These are phyloP conservation scores for Botrylloides violaceus DNA, from an alignment of 23 tunicate genomes.

Conservation along the genomic window DNA sequence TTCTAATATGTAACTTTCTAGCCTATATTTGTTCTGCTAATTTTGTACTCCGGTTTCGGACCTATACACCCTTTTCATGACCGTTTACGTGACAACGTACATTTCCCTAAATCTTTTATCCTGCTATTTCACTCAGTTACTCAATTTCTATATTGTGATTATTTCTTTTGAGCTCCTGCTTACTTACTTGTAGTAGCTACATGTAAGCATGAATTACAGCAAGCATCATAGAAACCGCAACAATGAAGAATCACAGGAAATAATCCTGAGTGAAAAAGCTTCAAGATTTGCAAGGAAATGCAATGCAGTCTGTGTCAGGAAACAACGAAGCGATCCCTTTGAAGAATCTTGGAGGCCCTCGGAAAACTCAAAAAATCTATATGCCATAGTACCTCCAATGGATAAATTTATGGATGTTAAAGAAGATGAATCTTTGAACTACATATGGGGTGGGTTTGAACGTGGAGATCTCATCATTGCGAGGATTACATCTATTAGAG, in stretches of 20 bases:
- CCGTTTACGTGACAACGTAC: too few relatives aligned
- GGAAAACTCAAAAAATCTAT: constrained; percentile 12
- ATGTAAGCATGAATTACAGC: not conserved
- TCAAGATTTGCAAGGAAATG: not conserved
- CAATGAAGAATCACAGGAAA: not conserved
- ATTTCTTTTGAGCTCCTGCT: too few relatives aligned
- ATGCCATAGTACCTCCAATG: constrained; percentile 32
- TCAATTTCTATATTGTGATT: too few relatives aligned
- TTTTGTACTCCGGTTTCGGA: too few relatives aligned
- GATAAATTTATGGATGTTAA: constrained; percentile 55
- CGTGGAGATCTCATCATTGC: constrained; percentile 61
- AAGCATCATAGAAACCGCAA: not conserved
- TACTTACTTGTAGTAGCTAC: too few relatives aligned
- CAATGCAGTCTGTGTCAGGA: not conserved
- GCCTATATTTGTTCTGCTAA: too few relatives aligned
- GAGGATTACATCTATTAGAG: constrained; percentile 45
- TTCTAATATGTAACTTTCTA: too few relatives aligned
- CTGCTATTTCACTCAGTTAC: too few relatives aligned
- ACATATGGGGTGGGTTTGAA: constrained; percentile 47
- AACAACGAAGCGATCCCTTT: not conserved
- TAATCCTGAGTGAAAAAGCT: not conserved
- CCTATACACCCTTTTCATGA: too few relatives aligned
- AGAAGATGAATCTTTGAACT: constrained; percentile 8
- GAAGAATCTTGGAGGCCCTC: not conserved
- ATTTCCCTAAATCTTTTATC: too few relatives aligned